Evolutionary conservation across 2,888 invertebrate genomes (phyloP).

Genomic region (Lithophane leautieri): DNA sequence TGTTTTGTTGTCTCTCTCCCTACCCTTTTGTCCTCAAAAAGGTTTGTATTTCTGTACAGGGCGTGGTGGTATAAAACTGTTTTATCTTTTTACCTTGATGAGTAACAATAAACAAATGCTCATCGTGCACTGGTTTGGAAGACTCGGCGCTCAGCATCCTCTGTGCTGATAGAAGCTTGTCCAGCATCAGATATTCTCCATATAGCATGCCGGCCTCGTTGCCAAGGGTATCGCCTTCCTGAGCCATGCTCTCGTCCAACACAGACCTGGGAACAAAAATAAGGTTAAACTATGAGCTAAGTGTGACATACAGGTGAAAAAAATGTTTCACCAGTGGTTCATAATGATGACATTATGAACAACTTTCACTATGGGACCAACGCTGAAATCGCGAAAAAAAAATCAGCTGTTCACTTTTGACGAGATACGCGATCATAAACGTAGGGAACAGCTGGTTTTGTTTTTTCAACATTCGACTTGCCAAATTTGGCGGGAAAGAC

Average conservation of each 20-base stretch:
- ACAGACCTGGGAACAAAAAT: conserved; percentile 72
- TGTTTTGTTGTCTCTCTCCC: background rate
- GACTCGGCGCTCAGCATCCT: conserved; percentile 94
- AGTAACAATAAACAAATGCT: conserved; percentile 98
- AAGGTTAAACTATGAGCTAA: too few relatives aligned
- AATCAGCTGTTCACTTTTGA: too few relatives aligned
- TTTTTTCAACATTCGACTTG: too few relatives aligned
- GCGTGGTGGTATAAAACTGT: background rate
- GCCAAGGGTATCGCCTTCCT: conserved; percentile 90
- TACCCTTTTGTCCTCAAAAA: background rate
- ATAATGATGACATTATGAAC: too few relatives aligned
- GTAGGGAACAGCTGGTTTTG: too few relatives aligned
- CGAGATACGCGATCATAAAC: too few relatives aligned
- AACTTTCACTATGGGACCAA: too few relatives aligned
- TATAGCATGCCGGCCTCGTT: conserved; percentile 96
- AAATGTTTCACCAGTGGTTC: too few relatives aligned
- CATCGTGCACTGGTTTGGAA: conserved; percentile 96
- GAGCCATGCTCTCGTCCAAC: conserved; percentile 80
- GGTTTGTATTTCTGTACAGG: background rate
- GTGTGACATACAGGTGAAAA: too few relatives aligned
- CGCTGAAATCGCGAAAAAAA: too few relatives aligned
- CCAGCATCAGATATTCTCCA: conserved; percentile 97
- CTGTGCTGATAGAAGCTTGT: conserved; percentile 96
- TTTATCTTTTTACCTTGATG: conserved; percentile 95
- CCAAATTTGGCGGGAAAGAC: too few relatives aligned